phyloP scores from a whole-genome alignment of 2,888 invertebrate species.

The Gastrophysa polygoni region DNA sequence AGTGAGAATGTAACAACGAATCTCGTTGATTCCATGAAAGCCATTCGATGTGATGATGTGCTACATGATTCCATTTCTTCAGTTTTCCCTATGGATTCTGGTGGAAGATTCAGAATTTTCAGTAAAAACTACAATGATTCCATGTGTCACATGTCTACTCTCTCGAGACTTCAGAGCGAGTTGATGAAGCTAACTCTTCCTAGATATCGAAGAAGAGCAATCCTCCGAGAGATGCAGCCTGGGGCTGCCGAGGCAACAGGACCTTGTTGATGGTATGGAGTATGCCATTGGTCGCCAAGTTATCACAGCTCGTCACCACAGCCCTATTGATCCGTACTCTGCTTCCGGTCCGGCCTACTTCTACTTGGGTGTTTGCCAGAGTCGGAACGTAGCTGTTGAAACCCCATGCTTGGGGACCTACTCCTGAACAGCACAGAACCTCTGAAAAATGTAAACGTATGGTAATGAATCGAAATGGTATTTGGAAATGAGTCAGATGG shows the following conservation, averaged over 20 bases:
- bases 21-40: too few species aligned
- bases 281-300: constrained; percentile 64
- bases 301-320: constrained; percentile 59
- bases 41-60: too few species aligned
- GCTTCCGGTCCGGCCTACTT: constrained; percentile 50
- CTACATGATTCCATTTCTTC: too few species aligned
- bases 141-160: background rate
- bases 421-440: constrained; percentile 56
- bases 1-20: too few species aligned
- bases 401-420: constrained; percentile 55
- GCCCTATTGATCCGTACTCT: constrained; percentile 53
- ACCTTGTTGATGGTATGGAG: constrained; percentile 64
- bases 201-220: constrained; percentile 55
- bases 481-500: too few species aligned
- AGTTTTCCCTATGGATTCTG: background rate
- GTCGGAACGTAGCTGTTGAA: constrained; percentile 55
- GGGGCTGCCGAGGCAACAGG: constrained; percentile 56
- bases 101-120: background rate
- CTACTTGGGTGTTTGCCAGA: constrained; percentile 50
- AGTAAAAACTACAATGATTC: background rate
- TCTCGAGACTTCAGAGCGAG: background rate
- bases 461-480: too few species aligned
- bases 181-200: constrained; percentile 10
- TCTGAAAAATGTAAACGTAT: constrained; percentile 47
- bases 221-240: constrained; percentile 45